Evolutionary conservation across 2,888 invertebrate species (phyloP).

Genomic region (Leptinotarsa tumamoca): DNA sequence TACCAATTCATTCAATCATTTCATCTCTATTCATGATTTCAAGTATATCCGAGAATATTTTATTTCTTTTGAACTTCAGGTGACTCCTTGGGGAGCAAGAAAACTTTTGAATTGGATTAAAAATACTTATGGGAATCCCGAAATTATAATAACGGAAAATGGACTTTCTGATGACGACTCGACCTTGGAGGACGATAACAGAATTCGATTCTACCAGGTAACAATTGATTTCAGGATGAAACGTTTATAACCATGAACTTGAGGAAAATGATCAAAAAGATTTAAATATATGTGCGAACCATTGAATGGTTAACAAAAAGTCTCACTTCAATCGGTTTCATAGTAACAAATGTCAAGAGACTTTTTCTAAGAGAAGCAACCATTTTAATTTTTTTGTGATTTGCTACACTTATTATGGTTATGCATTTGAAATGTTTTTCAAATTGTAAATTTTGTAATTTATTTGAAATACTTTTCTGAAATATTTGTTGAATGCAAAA

Average conservation of each 20-base stretch:
- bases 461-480: too few species aligned
- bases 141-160: conserved; percentile 72
- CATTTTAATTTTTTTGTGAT: too few species aligned
- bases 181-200: conserved; percentile 65
- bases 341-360: too few species aligned
- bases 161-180: conserved; percentile 68
- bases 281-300: too few species aligned
- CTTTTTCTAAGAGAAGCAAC: too few species aligned
- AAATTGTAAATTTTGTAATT: too few species aligned
- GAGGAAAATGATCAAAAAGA: too few species aligned
- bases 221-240: background rate
- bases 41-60: background rate
- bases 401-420: too few species aligned
- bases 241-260: background rate
- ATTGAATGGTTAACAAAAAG: too few species aligned
- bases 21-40: background rate
- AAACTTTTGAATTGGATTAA: conserved; percentile 69
- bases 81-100: conserved; percentile 72
- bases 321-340: too few species aligned
- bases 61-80: conserved; percentile 25
- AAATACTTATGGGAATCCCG: conserved; percentile 65
- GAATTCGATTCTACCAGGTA: conserved; percentile 64
- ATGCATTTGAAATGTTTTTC: too few species aligned
- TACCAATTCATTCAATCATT: background rate
- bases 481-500: too few species aligned